Evolutionary conservation across 2,797 vertebrate genomes (phyloP).

Genomic region (Poeciliopsis infans): DNA sequence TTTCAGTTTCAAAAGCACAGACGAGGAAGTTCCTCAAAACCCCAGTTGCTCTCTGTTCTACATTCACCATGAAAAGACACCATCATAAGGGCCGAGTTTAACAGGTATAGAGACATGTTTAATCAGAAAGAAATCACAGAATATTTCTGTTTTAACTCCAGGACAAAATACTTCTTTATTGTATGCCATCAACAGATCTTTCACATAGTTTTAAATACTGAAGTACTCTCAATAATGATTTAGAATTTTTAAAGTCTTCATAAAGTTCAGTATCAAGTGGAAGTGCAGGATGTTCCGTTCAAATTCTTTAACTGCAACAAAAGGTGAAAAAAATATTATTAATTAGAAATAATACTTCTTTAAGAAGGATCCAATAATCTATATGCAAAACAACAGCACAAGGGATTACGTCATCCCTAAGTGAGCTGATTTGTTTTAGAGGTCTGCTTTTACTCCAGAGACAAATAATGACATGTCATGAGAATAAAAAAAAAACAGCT

Average conservation of each 20-base stretch:
- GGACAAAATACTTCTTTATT: not conserved
- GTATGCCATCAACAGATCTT: not conserved
- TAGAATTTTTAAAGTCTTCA: not conserved
- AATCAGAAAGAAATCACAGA: not conserved
- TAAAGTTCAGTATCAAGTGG: not conserved
- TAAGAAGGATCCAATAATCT: not conserved
- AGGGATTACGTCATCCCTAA: not conserved
- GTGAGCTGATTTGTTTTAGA: conserved; percentile 14
- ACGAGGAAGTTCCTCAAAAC: not conserved
- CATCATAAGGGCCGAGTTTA: not conserved
- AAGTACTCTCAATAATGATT: not conserved
- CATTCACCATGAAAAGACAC: not conserved
- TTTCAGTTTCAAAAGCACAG: not conserved
- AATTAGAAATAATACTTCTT: not conserved
- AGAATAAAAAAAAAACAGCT: conserved; percentile 36
- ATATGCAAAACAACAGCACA: not conserved
- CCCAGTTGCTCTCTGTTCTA: not conserved
- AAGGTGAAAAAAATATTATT: not conserved
- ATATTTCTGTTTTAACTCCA: not conserved
- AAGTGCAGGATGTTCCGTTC: not conserved
- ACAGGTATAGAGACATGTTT: not conserved
- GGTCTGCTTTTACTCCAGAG: conserved; percentile 22
- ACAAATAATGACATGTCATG: conserved; percentile 50
- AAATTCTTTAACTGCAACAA: not conserved
- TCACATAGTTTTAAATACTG: not conserved